A percentile compares a stretch with the other conserved stretches of the same genome.
These are phyloP conservation scores for Pteropus alecto DNA, from an alignment of 2,113 vertebrate genomes.

Conservation along the genomic window DNA sequence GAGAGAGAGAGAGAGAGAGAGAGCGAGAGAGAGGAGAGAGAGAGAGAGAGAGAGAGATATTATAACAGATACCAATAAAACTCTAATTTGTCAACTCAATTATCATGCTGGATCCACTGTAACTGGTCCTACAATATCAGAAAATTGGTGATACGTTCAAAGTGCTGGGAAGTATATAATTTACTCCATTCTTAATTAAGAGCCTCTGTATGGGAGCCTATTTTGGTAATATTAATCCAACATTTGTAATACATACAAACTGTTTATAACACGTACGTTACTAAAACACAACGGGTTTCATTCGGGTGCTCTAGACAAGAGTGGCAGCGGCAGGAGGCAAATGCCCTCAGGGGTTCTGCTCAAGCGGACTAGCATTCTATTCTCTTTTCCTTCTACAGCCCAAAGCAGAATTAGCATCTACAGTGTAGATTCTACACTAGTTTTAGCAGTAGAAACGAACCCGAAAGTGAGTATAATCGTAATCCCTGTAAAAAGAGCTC, in stretches of 20 bases:
- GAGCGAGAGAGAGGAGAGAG: too few relatives aligned
- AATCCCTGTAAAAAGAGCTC: not conserved
- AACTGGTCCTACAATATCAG: not conserved
- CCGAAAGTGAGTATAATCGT: not conserved
- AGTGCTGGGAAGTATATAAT: not conserved
- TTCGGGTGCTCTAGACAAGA: not conserved
- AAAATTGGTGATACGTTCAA: not conserved
- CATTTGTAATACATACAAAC: not conserved
- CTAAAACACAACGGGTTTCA: not conserved
- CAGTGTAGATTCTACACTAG: too few relatives aligned
- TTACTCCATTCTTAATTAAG: not conserved
- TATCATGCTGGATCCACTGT: not conserved
- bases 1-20: too few relatives aligned
- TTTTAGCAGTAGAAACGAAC: not conserved
- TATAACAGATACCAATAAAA: not conserved
- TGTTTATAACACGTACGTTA: not conserved
- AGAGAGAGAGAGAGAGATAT: not conserved
- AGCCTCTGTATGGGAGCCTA: not conserved
- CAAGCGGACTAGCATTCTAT: too few relatives aligned
- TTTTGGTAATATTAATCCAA: not conserved
- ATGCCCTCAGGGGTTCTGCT: not conserved
- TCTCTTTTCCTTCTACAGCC: too few relatives aligned
- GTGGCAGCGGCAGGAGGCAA: not conserved
- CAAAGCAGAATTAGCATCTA: not conserved
- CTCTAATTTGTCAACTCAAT: not conserved